Base-by-base conservation (phyloP, 2,113 vertebrate genomes). In the Raja brachyura region DNA sequence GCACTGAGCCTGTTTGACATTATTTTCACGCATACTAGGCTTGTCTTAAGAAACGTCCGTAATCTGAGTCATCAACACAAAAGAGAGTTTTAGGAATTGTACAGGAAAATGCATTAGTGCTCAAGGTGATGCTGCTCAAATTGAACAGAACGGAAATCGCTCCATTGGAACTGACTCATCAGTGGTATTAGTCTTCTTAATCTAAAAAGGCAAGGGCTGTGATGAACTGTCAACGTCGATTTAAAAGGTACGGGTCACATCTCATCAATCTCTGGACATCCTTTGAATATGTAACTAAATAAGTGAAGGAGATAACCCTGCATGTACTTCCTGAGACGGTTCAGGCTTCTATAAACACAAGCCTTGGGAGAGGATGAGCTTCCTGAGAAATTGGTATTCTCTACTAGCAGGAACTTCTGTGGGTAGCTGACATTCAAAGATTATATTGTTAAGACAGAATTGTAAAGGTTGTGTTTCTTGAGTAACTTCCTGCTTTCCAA, bases 231-330 rank as follows among this genome's bases (percentile, higher is more conserved):
- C 85, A 66, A 16, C 13, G 20, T 63, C 59, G 25, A 31, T 90
- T 90, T 90, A 90, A 56, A 28, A 56, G 48, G 28, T 33, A 66
- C 31, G 20, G 6, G n/a, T 66, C 61, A 66, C 66, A 28, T 88
- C 59, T 88, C 14, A 66, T 5, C 16, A 88, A 88, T 66, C 28
- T 66, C 63, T 33, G n/a, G 13, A 66, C 63, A 66, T 66, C 18
- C 25, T 90, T 90, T 90, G 28, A 90, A 90, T 28, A 90, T 25
- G 11, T 20, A 66, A 66, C 25, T 66, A 90, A 90, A 28, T 90
- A 18, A 61, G n/a, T 63, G 28, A 61, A 20, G 5, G 0, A 90
- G 61, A 31, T 90, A 88, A 22, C 9, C 39, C 5, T 66, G 39
- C n/a, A n/a, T n/a, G n/a, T n/a, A n/a, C n/a, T n/a, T n/a, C n/a